Evolutionary conservation across 2,113 vertebrate genomes (phyloP), one percentile per base, ranked within the genome.

Genomic region (Octodon degus): DNA sequence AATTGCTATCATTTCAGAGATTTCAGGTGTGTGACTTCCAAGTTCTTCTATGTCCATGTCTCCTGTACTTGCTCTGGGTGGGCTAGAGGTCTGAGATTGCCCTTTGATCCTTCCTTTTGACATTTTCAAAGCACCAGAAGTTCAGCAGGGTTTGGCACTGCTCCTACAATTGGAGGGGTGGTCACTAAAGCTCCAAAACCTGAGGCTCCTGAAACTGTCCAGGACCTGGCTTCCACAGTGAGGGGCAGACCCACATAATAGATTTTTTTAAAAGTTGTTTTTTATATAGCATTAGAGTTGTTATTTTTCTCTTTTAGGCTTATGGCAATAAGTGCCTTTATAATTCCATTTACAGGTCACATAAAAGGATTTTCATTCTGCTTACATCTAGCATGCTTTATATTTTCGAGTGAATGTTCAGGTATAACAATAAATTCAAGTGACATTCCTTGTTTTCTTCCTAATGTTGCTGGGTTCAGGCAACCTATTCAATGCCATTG

Each of bases 331-430:
- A 89, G 53, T 70, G 53, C 27, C n/a, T 70, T 55, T 90, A 24
- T 58, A 86, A 63, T 81, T 76, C 47, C 37, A 30, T n/a, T 62
- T 63, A 27, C 72, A 68, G 62, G 65, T 22, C 60, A 84, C 34
- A 43, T 47, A 37, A 40, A 62, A 14, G 27, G 76, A 24, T 62
- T 53, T 60, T 55, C 16, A 53, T 53, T 53, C 25, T 43, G n/a
- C 1, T 34, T 90, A 5, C 58, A 27, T 82, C n/a, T 86, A 76
- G 32, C 72, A 65, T n/a, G 34, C 10, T 63, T 96, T 79, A 53
- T 37, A 82, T 43, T 62, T 86, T 72, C 81, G 72, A 86, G 67
- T 72, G 60, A 90, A 81, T 81, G n/a, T 53, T 93, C 72, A 72
- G 27, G 65, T 90, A 50, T 92, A 77, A 70, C 53, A 94, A 58